phyloP scores from a whole-genome alignment of 2,797 vertebrate genomes.

The Danio jaintianensis region DNA sequence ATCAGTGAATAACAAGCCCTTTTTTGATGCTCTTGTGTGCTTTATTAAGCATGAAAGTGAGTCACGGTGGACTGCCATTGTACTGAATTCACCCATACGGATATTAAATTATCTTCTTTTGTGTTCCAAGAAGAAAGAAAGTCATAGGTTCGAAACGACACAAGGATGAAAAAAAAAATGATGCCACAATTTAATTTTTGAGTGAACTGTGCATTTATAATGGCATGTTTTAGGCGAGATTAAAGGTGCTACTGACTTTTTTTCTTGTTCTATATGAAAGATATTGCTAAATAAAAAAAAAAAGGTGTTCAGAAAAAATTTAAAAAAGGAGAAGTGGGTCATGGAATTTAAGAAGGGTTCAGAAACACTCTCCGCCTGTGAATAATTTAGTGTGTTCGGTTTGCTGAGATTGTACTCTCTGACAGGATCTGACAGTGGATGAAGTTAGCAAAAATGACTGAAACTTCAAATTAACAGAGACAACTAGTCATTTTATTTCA shows the following conservation, averaged over 20 bases:
- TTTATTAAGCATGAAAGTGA: constrained; percentile 13
- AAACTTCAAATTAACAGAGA: not conserved
- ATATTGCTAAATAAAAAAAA: not conserved
- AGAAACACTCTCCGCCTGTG: not conserved
- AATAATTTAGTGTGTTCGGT: not conserved
- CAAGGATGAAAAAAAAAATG: not conserved
- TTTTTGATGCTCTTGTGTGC: not conserved
- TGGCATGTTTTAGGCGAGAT: not conserved
- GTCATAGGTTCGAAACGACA: not conserved
- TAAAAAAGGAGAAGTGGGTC: not conserved
- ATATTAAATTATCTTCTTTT: constrained; percentile 18
- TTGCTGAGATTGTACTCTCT: not conserved
- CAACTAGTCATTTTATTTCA: not conserved
- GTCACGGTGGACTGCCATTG: not conserved
- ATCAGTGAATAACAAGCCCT: not conserved
- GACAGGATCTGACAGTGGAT: constrained; percentile 4
- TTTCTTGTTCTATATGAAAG: not conserved
- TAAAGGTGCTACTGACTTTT: not conserved
- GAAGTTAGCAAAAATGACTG: constrained; percentile 6
- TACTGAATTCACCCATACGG: not conserved
- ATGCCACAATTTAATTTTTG: not conserved
- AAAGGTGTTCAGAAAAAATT: constrained; percentile 1
- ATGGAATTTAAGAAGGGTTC: not conserved
- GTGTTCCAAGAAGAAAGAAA: constrained; percentile 11
- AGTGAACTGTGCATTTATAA: not conserved